A percentile compares a stretch with the other conserved stretches of the same genome.
Conservation (phyloP, 1,140 invertebrate species). For the Bombus fervidus region DNA sequence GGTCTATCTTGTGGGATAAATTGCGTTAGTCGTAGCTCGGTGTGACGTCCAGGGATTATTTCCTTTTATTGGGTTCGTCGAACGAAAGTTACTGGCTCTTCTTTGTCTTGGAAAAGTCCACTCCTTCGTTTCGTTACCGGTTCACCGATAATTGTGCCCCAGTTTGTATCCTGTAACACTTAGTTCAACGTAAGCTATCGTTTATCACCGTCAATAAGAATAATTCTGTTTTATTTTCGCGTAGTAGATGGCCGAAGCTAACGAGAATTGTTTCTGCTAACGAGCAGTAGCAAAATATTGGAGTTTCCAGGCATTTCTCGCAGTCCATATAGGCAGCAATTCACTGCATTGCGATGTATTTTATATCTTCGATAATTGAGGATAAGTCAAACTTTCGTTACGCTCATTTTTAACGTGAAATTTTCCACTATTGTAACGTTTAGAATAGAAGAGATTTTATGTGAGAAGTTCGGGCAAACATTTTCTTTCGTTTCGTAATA, state of each 20-base stretch:
- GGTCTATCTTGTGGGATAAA: not conserved
- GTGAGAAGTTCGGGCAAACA: not conserved
- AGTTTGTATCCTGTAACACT: not conserved
- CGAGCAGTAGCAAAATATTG: not conserved
- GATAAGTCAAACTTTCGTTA: not conserved
- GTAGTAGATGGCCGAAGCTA: not conserved
- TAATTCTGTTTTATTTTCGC: not conserved
- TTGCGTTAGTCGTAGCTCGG: slow-evolving; percentile 6
- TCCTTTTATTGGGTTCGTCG: slow-evolving; percentile 18
- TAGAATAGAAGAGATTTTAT: not conserved
- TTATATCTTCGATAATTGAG: not conserved
- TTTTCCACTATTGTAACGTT: not conserved
- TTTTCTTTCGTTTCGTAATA: too few species aligned
- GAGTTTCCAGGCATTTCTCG: not conserved
- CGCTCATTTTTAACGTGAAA: not conserved
- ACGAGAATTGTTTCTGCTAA: not conserved
- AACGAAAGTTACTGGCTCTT: not conserved
- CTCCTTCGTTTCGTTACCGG: not conserved
- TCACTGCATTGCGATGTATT: not conserved
- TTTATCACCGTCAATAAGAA: not conserved
- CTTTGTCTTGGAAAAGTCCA: not conserved
- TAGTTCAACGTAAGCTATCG: not conserved
- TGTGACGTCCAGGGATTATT: not conserved
- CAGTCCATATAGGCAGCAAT: not conserved
- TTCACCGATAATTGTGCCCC: not conserved